A percentile compares a stretch with the other conserved stretches of the same genome.
phyloP scores from a whole-genome alignment of 2,888 invertebrate species.

The Nomada lathburiana region DNA sequence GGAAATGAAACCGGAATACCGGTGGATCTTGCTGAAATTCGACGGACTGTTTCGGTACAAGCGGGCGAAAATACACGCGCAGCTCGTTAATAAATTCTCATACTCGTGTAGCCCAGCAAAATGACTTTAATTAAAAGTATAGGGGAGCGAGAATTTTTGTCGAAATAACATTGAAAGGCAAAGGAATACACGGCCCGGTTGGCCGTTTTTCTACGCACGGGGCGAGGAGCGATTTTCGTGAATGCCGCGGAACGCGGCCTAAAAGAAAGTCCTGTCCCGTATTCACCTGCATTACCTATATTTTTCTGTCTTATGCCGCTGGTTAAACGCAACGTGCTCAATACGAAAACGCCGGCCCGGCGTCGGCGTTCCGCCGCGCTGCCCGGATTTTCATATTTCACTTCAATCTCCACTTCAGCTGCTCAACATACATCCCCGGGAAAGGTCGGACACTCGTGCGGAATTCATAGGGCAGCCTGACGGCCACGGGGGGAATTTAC shows the following conservation, averaged over 20 bases:
- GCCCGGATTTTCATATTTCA: slow-evolving; percentile 81
- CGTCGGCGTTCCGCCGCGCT: slow-evolving; percentile 41
- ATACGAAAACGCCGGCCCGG: slow-evolving; percentile 65
- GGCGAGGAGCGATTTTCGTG: slow-evolving; percentile 60
- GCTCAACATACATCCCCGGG: slow-evolving; percentile 75
- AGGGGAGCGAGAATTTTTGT: slow-evolving; percentile 54
- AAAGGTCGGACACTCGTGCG: slow-evolving; percentile 81
- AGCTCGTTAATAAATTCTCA: slow-evolving; percentile 61
- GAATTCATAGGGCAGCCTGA: slow-evolving; percentile 80
- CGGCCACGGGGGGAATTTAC: slow-evolving; percentile 75
- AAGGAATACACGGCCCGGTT: slow-evolving; percentile 20
- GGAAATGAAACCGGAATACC: slow-evolving; percentile 30
- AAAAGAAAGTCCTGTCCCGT: slow-evolving; percentile 49
- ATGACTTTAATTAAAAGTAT: slow-evolving; percentile 66
- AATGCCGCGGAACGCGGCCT: slow-evolving; percentile 42
- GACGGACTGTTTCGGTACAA: slow-evolving; percentile 31
- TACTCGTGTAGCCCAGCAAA: slow-evolving; percentile 41
- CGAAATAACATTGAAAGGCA: slow-evolving; percentile 66
- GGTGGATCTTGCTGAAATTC: slow-evolving; percentile 45
- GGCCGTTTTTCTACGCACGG: slow-evolving; percentile 19
- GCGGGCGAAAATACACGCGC: slow-evolving; percentile 27
- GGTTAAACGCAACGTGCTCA: slow-evolving; percentile 70
- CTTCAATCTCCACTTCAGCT: slow-evolving; percentile 81
- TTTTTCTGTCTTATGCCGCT: slow-evolving; percentile 71
- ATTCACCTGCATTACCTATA: slow-evolving; percentile 72